phyloP scores from a whole-genome alignment of 1,140 invertebrate genomes.

The Drosophila persimilis region DNA sequence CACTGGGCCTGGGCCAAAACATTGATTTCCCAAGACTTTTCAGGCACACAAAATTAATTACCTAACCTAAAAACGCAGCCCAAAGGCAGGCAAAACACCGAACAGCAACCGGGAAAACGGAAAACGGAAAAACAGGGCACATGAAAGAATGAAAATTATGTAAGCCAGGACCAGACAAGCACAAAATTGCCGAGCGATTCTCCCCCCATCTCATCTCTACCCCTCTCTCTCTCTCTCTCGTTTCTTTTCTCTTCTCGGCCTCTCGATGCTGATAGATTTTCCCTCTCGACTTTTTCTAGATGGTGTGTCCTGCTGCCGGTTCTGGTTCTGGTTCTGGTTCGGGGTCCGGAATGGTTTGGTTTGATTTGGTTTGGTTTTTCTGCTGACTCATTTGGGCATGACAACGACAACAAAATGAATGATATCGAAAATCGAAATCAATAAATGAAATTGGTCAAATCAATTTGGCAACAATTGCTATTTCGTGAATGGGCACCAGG shows the following conservation, averaged over 20 bases:
- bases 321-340: too few relatives aligned
- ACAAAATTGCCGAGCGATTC: slow-evolving; percentile 27
- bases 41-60: slow-evolving; percentile 76
- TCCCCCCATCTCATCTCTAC: neutral
- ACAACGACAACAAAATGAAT: slow-evolving; percentile 62
- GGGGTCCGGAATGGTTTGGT: neutral
- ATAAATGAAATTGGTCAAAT: slow-evolving; percentile 81
- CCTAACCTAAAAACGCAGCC: slow-evolving; percentile 72
- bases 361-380: slow-evolving; percentile 45
- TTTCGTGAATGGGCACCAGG: slow-evolving; percentile 39
- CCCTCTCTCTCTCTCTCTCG: neutral
- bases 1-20: slow-evolving; percentile 41
- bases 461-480: slow-evolving; percentile 80
- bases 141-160: slow-evolving; percentile 49
- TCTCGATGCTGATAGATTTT: slow-evolving; percentile 53
- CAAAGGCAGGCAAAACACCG: slow-evolving; percentile 31
- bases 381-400: slow-evolving; percentile 77
- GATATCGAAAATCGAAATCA: slow-evolving; percentile 80
- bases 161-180: slow-evolving; percentile 38
- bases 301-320: neutral
- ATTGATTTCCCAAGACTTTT: slow-evolving; percentile 80
- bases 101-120: slow-evolving; percentile 20
- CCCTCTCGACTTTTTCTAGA: slow-evolving; percentile 35
- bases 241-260: slow-evolving; percentile 6
- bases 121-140: slow-evolving; percentile 6